Percentiles rank a stretch among this genome's conserved stretches.
phyloP scores from a whole-genome alignment of 2,113 vertebrate species.

The Lycaon pictus region DNA sequence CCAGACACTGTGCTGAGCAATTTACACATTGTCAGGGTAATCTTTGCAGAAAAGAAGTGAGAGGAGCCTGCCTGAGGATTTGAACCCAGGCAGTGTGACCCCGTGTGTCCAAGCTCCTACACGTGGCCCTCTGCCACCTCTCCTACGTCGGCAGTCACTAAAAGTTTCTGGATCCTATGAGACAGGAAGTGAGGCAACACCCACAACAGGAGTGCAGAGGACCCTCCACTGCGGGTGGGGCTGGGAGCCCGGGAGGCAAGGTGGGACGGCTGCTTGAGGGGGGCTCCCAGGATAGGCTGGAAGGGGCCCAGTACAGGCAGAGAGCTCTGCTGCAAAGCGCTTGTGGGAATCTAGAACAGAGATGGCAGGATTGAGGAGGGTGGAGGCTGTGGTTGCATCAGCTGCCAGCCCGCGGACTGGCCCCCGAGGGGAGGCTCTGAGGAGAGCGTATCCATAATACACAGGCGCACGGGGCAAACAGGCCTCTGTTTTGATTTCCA shows the following conservation, averaged over 20 bases:
- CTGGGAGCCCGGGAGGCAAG: background rate
- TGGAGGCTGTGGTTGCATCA: conserved; percentile 44
- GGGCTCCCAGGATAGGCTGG: background rate
- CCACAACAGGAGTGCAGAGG: background rate
- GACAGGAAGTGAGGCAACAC: background rate
- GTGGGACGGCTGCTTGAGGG: background rate
- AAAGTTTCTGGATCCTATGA: background rate
- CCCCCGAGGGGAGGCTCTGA: background rate
- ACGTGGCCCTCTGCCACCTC: background rate
- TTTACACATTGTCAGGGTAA: background rate
- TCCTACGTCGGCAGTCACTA: background rate
- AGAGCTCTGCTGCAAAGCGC: background rate
- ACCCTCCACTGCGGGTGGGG: background rate
- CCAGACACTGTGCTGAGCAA: background rate
- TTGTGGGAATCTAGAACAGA: background rate
- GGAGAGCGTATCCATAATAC: conserved; percentile 56
- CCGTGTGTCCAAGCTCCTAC: background rate
- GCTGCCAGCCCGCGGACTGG: background rate
- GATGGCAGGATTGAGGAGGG: background rate
- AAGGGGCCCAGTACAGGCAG: background rate
- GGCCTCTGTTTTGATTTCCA: conserved; percentile 76
- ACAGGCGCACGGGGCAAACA: background rate
- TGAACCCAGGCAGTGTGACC: background rate
- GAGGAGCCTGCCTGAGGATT: background rate
- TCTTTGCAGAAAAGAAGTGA: background rate